Evolutionary conservation across 2,888 invertebrate genomes (phyloP), one percentile per base, ranked within the genome.

Genomic region (Scaptomyza flava): DNA sequence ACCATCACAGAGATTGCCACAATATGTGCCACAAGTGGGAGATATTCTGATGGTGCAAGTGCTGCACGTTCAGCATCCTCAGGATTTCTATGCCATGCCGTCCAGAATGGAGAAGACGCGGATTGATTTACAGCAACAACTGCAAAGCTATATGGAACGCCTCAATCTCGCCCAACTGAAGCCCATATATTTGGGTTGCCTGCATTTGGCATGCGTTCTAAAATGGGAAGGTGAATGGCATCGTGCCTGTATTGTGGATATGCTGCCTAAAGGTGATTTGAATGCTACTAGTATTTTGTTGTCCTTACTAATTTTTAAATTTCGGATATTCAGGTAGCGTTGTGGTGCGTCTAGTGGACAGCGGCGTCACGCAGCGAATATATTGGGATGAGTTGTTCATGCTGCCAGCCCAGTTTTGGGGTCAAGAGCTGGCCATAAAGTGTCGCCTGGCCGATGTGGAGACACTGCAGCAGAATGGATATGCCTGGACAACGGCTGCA

Each of bases 31-130:
- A 0, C 17, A 48, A 5, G 45, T 52, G 3, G 88, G 89, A 0
- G 82, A 89, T 30, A 68, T 87, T 11, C 56, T 90, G 50, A 90
- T 93, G 12, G 94, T 95, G 0, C 90, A 92, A 60, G 91, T 96
- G 45, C 93, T 94, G 0, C 93, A 94, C 71, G 91, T 95, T 1
- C 92, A 94, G 27, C 94, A 94, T 87, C 96, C 96, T 0, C 93
- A 94, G 77, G 92, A 93, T 65, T 95, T 97, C 88, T 96, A 93
- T 88, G 93, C 95, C 0, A 93, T 95, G 63, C 58, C 61, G 0
- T 64, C 73, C 20, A 36, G 51, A 6, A 5, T 33, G 3, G 68
- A 70, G 20, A 0, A 5, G 0, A 23, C 30, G 0, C 67, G 71
- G 0, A 9, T 6, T 3, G 2, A 23, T 0, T n/a, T 83, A 14